These are phyloP conservation scores for Keiferia lycopersicella DNA, from an alignment of 2,888 invertebrate species.

Conservation along the genomic window DNA sequence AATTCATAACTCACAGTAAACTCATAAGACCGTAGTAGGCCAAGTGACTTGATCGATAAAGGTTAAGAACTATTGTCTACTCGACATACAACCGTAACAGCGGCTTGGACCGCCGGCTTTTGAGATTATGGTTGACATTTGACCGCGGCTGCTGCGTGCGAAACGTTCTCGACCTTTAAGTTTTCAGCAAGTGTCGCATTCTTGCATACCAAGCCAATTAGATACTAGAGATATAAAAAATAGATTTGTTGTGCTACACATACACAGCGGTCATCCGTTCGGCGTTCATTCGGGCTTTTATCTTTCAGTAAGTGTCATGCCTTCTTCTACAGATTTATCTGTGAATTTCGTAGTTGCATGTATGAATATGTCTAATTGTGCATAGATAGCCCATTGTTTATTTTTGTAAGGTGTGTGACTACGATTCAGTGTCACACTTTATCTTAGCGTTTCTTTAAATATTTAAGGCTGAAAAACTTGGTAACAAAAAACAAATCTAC, in stretches of 20 bases:
- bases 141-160: constrained; percentile 39
- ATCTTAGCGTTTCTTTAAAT: no score
- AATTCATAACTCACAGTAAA: not conserved
- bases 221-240: constrained; percentile 44
- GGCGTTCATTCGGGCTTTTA: not conserved
- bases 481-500: no score
- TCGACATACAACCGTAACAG: constrained; percentile 11
- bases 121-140: constrained; percentile 39
- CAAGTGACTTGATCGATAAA: constrained; percentile 4
- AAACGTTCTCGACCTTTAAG: constrained; percentile 22
- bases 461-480: no score
- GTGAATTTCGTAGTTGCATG: no score
- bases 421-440: no score
- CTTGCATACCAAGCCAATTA: constrained; percentile 36
- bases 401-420: no score
- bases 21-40: not conserved
- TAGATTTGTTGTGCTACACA: constrained; percentile 40
- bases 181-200: constrained; percentile 3
- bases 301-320: not conserved
- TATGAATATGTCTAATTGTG: no score
- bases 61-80: constrained; percentile 12
- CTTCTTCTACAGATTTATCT: no score
- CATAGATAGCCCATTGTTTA: no score
- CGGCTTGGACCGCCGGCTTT: constrained; percentile 5
- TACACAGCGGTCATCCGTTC: no score